Conservation (phyloP, 2,113 vertebrate species). For the Carassius carassius region DNA sequence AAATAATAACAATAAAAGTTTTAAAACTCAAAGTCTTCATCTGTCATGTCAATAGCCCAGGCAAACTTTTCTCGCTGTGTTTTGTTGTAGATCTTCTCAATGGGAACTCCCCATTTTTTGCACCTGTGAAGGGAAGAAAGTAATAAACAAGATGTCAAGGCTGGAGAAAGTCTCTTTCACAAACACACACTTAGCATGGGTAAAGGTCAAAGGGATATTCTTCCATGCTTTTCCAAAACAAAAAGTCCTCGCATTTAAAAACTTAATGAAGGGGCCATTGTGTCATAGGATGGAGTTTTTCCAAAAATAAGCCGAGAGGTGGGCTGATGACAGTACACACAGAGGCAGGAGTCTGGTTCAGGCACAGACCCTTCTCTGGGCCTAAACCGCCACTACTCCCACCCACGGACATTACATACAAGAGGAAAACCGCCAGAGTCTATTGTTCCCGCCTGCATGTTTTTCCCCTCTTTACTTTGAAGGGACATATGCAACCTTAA, state of each 20-base stretch:
- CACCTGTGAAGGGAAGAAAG: conserved; percentile 76
- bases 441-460: conserved; percentile 72
- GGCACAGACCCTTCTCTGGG: background rate
- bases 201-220: conserved; percentile 11
- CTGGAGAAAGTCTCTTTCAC: background rate
- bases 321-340: background rate
- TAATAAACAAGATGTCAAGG: background rate
- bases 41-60: conserved; percentile 72
- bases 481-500: conserved; percentile 56
- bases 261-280: conserved; percentile 65
- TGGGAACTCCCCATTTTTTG: conserved; percentile 88
- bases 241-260: background rate
- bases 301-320: conserved; percentile 63
- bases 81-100: conserved; percentile 84
- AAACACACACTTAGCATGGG: background rate
- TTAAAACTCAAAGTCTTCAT: conserved; percentile 19
- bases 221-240: conserved; percentile 49
- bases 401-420: conserved; percentile 57
- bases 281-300: conserved; percentile 58
- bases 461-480: conserved; percentile 66
- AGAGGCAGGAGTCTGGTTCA: background rate
- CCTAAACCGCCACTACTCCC: background rate
- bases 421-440: conserved; percentile 66
- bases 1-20: background rate
- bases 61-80: conserved; percentile 93